Evolutionary conservation across 2,113 vertebrate species (phyloP).

Genomic region (Tragelaphus scriptus): DNA sequence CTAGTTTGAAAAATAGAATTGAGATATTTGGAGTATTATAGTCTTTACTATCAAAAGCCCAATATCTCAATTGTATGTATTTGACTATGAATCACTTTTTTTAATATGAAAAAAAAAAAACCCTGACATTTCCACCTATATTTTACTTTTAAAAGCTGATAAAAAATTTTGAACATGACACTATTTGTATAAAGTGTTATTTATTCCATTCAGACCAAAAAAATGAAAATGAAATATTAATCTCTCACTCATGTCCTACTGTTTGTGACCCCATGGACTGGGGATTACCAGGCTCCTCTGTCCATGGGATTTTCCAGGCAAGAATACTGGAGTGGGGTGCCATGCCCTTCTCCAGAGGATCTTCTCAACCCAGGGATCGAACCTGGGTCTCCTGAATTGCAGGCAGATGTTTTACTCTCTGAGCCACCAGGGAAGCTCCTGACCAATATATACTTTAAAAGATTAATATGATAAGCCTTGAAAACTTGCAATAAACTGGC

Average conservation of each 20-base stretch:
- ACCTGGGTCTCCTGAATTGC: neutral
- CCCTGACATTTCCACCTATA: neutral
- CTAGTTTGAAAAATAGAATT: neutral
- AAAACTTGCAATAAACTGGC: neutral
- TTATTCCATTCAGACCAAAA: neutral
- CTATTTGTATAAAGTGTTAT: neutral
- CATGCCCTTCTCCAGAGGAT: neutral
- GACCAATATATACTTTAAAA: neutral
- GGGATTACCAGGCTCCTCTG: neutral
- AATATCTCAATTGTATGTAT: neutral
- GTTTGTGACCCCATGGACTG: neutral
- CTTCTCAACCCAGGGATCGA: neutral
- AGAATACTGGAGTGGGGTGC: neutral
- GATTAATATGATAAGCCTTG: neutral
- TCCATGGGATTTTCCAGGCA: neutral
- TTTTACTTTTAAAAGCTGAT: neutral
- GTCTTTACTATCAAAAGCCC: neutral
- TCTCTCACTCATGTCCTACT: neutral
- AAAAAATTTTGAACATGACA: neutral
- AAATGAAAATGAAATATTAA: neutral
- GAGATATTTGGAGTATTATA: neutral
- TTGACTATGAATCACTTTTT: neutral
- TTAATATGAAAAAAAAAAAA: neutral
- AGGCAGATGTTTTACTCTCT: neutral
- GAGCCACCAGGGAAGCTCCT: neutral